Base-by-base conservation (phyloP, 2,888 invertebrate species). In the Leptogaster cylindrica region DNA sequence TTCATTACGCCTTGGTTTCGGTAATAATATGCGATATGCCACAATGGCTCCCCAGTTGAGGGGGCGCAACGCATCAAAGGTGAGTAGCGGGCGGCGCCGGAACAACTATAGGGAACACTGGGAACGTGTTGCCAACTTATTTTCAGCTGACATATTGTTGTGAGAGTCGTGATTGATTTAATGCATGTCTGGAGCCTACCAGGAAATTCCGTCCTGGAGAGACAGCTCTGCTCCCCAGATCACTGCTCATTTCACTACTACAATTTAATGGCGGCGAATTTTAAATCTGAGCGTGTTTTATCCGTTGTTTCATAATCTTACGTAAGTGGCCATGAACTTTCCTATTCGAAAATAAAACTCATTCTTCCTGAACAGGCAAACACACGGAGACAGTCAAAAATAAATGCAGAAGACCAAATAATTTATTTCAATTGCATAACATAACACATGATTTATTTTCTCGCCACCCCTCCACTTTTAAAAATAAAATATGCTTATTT, bases 131-230 rank as follows among this genome's bases (percentile, higher is more conserved):
- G 41, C 58, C 25, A 58, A 58, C 58, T 58, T 58, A 58, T 58
- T 58, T n/a, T 58, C 39, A 25, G 58, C 25, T 58, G 58, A 58
- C 58, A 58, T 36, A 58, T 58, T 58, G 58, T 58, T 58, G 58
- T 58, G 58, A 58, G 58, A 58, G 58, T 23, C 41, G n/a, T 39
- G 58, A 58, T 41, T 58, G 58, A 58, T 58, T 58, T 58, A 58
- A 12, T 20, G 58, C 58, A 25, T 12, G 55, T 12, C 55, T 23
- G 28, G 58, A 31, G 20, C 41, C 41, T 25, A 28, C 23, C 58
- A 58, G 58, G 41, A 41, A 58, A 39, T 41, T 39, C 23, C 41
- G 41, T 58, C 58, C 27, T 14, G 16, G 23, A 14, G 12, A 25
- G 23, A 20, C 12, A 25, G 16, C 51, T 3, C 12, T 3, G n/a